phyloP scores from a whole-genome alignment of 2,888 invertebrate genomes.

The Drosophila ezoana region DNA sequence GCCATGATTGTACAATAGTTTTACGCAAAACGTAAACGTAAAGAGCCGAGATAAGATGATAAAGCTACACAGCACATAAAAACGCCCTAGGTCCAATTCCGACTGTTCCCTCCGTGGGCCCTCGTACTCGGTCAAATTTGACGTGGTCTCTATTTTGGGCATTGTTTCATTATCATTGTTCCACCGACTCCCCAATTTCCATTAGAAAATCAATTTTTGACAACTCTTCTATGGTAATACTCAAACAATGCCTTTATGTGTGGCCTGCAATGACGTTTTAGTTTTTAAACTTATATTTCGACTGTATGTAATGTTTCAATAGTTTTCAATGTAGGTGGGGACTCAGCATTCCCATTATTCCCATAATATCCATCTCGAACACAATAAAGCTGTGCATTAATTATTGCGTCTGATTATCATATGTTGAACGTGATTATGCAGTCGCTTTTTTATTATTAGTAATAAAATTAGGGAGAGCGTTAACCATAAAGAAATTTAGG shows the following conservation, averaged over 20 bases:
- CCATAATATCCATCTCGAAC: constrained; percentile 14
- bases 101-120: constrained; percentile 11
- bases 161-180: constrained; percentile 52
- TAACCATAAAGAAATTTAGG: background rate
- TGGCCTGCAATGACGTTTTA: constrained; percentile 57
- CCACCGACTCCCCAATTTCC: constrained; percentile 45
- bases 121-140: constrained; percentile 57
- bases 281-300: constrained; percentile 19
- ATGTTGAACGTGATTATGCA: background rate
- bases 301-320: constrained; percentile 47
- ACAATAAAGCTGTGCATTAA: constrained; percentile 32
- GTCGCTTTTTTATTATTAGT: no score
- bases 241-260: constrained; percentile 45
- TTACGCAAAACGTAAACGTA: constrained; percentile 36
- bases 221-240: constrained; percentile 62
- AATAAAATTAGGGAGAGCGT: background rate
- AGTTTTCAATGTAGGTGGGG: constrained; percentile 21
- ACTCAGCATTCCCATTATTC: constrained; percentile 1
- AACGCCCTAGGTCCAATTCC: constrained; percentile 22
- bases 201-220: constrained; percentile 72
- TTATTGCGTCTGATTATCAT: constrained; percentile 23
- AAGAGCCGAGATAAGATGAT: constrained; percentile 43
- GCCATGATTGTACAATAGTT: constrained; percentile 42
- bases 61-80: constrained; percentile 52
- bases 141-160: constrained; percentile 49